These are phyloP conservation scores for Acrossocheilus wenchowensis DNA, from an alignment of 2,797 vertebrate species.

Conservation along the genomic window DNA sequence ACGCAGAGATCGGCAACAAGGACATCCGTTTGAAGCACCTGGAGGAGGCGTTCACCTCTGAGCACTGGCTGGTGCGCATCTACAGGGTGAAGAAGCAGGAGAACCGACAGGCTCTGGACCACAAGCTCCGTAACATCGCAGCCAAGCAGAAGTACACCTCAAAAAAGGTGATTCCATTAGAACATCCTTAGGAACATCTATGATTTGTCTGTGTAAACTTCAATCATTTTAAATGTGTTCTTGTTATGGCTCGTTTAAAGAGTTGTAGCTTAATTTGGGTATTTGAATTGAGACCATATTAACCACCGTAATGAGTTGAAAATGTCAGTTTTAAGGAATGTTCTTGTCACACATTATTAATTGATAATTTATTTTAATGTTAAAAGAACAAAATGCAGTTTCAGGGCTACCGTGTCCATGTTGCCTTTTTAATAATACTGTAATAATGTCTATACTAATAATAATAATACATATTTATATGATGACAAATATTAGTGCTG, in stretches of 20 bases:
- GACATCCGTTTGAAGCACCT: constrained; percentile 98
- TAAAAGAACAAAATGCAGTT: background rate
- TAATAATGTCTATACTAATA: background rate
- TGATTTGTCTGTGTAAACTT: background rate
- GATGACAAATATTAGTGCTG: background rate
- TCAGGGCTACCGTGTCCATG: background rate
- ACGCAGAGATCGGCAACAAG: constrained; percentile 99
- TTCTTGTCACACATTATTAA: background rate
- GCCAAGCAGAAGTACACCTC: constrained; percentile 98
- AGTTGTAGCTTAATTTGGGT: background rate
- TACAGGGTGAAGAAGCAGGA: constrained; percentile 98
- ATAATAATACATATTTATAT: background rate
- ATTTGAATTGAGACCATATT: background rate
- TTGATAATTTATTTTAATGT: background rate
- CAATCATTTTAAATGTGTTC: background rate
- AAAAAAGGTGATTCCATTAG: constrained; percentile 86
- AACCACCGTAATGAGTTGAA: background rate
- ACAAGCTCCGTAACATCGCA: constrained; percentile 90
- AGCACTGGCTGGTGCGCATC: constrained; percentile 99
- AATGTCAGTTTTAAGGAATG: background rate
- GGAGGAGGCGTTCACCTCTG: constrained; percentile 98
- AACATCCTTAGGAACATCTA: background rate
- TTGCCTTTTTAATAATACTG: background rate
- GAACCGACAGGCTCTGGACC: constrained; percentile 93
- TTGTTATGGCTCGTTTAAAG: background rate